Evolutionary conservation across 37 sponge, comb jelly and placozoan species (phyloP), one percentile per base, ranked within the genome.

Genomic region (Petrosia ficiformis): DNA sequence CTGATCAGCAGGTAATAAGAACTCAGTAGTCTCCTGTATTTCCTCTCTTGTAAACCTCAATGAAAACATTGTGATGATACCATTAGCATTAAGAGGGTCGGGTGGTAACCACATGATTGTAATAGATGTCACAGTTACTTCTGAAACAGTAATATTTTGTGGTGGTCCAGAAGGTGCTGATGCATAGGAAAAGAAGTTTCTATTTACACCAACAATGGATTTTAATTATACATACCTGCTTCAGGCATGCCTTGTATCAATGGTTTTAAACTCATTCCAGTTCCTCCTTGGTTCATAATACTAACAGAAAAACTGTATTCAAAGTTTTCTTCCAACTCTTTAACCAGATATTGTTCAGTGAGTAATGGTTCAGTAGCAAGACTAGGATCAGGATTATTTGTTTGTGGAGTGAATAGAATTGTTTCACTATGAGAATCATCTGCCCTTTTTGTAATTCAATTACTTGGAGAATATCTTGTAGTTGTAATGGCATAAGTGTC

Each of bases 61-160:
- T 26, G 44, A 44, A 41, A 66, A 77, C 10, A 30, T 32, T 36
- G 36, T 43, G 10, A 77, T 43, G 14, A 67, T 33, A 31, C 77
- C 77, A 65, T 77, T 77, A 64, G 67, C 65, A 11, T 43, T 1
- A 52, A 65, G 54, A 3, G 65, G 34, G 26, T 64, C 67, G 28
- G 77, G 77, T 43, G 77, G 77, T 26, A 43, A 28, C 77, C 77
- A 77, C 16, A 67, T 39, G 33, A 77, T 30, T 1, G 2, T 39
- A 3, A 77, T 65, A 65, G 68, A 21, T 24, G 40, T 65, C n/a
- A n/a, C 11, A n/a, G 63, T 61, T 26, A 29, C 63, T 6, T 5
- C n/a, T 26, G 14, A 5, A 8, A 48, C 8, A 26, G 63, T 6
- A 61, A 61, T 61, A n/a, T 61, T 61, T 26, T 5, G 11, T 6